Evolutionary conservation across 2,797 vertebrate species (phyloP).

Genomic region (Gallirallus australis): DNA sequence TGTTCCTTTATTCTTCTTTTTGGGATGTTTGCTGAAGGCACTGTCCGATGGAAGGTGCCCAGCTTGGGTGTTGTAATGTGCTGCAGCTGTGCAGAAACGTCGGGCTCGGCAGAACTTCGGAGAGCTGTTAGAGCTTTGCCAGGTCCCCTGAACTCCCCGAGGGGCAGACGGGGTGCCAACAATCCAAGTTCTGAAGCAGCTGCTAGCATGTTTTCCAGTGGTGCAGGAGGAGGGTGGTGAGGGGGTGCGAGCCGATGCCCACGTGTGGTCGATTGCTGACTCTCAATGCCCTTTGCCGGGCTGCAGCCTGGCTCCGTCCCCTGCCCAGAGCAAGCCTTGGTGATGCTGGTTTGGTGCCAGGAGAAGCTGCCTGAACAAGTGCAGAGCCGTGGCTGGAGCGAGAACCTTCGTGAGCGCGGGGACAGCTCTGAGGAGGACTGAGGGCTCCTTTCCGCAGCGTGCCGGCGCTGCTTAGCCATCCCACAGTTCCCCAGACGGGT

Average conservation of each 20-base stretch:
- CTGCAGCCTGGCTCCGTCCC: background rate
- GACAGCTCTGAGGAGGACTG: background rate
- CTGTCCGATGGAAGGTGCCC: fast-evolving
- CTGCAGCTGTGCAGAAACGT: fast-evolving
- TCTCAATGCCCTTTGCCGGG: fast-evolving
- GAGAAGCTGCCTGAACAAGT: too few relatives aligned
- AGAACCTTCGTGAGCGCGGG: background rate
- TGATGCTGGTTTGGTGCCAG: fast-evolving
- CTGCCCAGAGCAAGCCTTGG: background rate
- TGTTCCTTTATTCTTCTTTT: too few relatives aligned
- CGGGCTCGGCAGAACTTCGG: fast-evolving
- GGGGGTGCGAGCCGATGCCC: background rate
- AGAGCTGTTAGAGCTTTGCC: fast-evolving
- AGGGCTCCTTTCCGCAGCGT: fast-evolving
- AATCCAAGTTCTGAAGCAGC: background rate
- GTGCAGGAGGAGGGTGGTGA: fast-evolving
- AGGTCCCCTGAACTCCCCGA: fast-evolving
- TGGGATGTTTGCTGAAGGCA: background rate
- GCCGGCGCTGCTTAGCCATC: fast-evolving
- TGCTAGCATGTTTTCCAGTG: fast-evolving
- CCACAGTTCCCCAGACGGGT: background rate
- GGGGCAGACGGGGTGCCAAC: fast-evolving
- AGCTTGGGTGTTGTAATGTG: fast-evolving
- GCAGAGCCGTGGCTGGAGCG: fast-evolving
- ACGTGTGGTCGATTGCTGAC: fast-evolving